Evolutionary conservation across 2,797 vertebrate species (phyloP), one percentile per base, ranked within the genome.

Genomic region (Momotus momota): DNA sequence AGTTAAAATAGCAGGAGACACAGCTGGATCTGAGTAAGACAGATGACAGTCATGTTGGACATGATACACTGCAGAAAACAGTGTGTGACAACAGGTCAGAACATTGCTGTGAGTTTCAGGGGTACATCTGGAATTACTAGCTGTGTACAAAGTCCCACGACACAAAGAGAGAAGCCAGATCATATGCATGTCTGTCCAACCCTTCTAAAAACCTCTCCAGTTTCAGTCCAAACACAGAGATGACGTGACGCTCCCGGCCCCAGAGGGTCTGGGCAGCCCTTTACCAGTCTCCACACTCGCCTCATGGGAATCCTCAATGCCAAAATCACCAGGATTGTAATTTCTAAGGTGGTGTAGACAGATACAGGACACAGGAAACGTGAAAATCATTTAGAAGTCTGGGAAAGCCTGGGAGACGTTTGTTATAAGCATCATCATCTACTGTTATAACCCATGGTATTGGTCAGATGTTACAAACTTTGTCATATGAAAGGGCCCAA

Each of bases 241-340:
- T 6, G 22, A 69, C 8, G 19, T n/a, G 62, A 45, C 0, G 0
- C 14, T 72, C 33, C 38, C 0, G 0, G 16, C 5, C 19, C 19
- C 3, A 2, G 33, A 81, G 31, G 17, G 10, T 31, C 52, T 54
- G 38, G 40, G 14, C 45, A 64, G 54, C 10, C 27, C 81, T 45
- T 74, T 80, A 60, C 29, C 49, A 90, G 73, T 16, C 49, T 64
- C 77, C 86, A 25, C 23, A 60, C 14, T 35, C 88, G 41, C 38
- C 62, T 74, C 54, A 46, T 2, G 8, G 21, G 29, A 92, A 86
- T 58, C 16, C 33, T 51, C 27, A 18, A 41, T 41, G 43, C 43
- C 78, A 71, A 60, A 74, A 84, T 64, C 58, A n/a, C 9, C 12
- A 61, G 12, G n/a, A 46, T 3, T 67, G 29, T 65, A 0, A 40